phyloP scores from a whole-genome alignment of 2,797 vertebrate species.

The Podarcis lilfordi region DNA sequence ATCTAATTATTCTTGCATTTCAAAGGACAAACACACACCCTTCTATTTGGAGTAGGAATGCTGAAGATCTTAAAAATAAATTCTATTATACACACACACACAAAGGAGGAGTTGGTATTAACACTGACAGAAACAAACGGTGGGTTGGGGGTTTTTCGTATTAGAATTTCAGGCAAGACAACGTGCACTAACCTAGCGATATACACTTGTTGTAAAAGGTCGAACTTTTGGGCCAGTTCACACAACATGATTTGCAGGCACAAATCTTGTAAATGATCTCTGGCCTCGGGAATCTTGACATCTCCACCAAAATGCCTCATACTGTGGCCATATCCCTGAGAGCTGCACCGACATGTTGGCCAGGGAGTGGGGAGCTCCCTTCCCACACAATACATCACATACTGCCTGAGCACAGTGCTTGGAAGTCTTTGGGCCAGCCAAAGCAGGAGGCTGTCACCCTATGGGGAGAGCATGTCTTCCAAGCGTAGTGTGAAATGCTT shows the following conservation, averaged over 20 bases:
- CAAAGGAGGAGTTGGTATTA: neutral
- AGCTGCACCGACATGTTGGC: neutral
- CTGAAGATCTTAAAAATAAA: neutral
- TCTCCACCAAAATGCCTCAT: neutral
- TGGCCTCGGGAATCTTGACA: neutral
- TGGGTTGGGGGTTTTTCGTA: neutral
- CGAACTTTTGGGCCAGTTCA: neutral
- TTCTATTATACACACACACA: neutral
- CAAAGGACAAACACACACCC: neutral
- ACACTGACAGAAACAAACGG: neutral
- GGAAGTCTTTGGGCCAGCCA: neutral
- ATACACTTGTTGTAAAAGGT: neutral
- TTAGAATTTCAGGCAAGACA: constrained; percentile 4
- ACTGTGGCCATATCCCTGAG: neutral
- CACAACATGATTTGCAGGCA: neutral
- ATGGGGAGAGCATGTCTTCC: neutral
- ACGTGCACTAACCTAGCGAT: neutral
- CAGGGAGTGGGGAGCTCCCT: neutral
- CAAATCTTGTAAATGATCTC: neutral
- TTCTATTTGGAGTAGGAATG: constrained; percentile 25
- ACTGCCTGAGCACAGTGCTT: neutral
- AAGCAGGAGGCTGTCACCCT: neutral
- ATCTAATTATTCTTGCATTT: constrained; percentile 43
- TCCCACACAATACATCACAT: neutral
- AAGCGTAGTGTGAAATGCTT: neutral